Base-by-base conservation (phyloP, 2,888 invertebrate genomes). In the Himalopsyche japonica region DNA sequence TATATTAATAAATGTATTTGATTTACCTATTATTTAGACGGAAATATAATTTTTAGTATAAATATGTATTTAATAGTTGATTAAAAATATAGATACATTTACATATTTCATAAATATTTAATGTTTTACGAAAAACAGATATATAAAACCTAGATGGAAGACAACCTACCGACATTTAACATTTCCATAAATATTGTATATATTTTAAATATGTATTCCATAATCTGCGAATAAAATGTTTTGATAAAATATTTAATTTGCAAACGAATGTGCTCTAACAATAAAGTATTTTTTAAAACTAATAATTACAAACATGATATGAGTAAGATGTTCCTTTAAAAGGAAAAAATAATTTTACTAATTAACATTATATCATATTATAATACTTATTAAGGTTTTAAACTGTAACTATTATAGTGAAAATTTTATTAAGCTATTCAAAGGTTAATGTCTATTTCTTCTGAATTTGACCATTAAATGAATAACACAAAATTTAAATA, bases 81-180 rank as follows among this genome's bases (percentile, higher is more conserved):
- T 70, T 70, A 70, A 27, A 70, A 70, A 70, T 70, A 30, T 70
- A 70, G 70, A 70, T 70, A 70, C 30, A 70, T 70, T 70, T 70
- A 70, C 70, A 70, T n/a, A n/a, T 30, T 70, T 70, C 27, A 70
- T 70, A 70, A 70, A 70, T 70, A 70, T 70, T 70, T 70, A 70
- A 70, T 70, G 70, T 70, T 70, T 70, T 70, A 70, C 70, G 70
- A 70, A 70, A 70, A 70, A 70, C 70, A 70, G 70, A 70, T 70
- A 70, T 70, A 70, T 70, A 81, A 84, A 84, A 84, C 80, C 81
- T 84, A 84, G 81, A 81, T 84, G 84, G 84, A 84, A 84, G 84
- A 84, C 84, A 80, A 80, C 83, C 48, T 76, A 47, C 81, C 57
- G 32, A 47, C 80, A 30, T 80, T 76, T 70, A 70, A 70, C 70